These are phyloP conservation scores for Gallinago media DNA, from an alignment of 2,113 vertebrate genomes.

Conservation along the genomic window DNA sequence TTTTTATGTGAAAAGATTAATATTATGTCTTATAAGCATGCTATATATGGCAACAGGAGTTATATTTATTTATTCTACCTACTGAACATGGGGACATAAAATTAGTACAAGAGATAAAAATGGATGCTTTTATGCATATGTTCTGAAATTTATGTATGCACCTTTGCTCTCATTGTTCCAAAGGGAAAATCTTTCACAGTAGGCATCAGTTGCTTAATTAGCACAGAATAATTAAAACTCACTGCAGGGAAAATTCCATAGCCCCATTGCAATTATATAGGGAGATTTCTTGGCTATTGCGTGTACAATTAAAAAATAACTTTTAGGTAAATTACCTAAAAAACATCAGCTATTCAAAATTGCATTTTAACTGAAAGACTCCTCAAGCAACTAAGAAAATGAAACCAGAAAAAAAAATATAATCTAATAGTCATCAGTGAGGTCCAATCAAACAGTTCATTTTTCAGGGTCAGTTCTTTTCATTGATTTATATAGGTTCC, in stretches of 20 bases:
- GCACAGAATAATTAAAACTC: slow-evolving; percentile 74
- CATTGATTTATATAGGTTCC: slow-evolving; percentile 36
- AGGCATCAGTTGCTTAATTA: slow-evolving; percentile 73
- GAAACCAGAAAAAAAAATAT: not conserved
- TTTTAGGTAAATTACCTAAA: slow-evolving; percentile 16
- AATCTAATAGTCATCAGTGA: not conserved
- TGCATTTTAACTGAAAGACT: not conserved
- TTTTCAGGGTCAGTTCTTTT: slow-evolving; percentile 21
- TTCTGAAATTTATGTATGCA: slow-evolving; percentile 69
- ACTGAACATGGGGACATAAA: slow-evolving; percentile 33
- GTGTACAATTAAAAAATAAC: slow-evolving; percentile 16
- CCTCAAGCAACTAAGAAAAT: not conserved
- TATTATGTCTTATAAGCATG: not conserved
- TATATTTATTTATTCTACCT: slow-evolving; percentile 8
- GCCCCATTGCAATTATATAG: slow-evolving; percentile 42
- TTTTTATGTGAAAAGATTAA: slow-evolving; percentile 12
- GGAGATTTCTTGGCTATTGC: slow-evolving; percentile 18
- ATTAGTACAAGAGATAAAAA: slow-evolving; percentile 66
- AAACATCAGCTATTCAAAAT: not conserved
- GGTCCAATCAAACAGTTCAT: not conserved
- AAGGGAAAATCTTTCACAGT: slow-evolving; percentile 69
- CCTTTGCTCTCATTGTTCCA: slow-evolving; percentile 66
- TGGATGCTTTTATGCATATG: slow-evolving; percentile 61
- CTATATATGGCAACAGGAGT: not conserved
- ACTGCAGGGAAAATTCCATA: slow-evolving; percentile 62